A percentile compares a stretch with the other conserved stretches of the same genome.
Evolutionary conservation across 2,797 vertebrate genomes (phyloP).

Genomic region (Cichlasoma orientale): DNA sequence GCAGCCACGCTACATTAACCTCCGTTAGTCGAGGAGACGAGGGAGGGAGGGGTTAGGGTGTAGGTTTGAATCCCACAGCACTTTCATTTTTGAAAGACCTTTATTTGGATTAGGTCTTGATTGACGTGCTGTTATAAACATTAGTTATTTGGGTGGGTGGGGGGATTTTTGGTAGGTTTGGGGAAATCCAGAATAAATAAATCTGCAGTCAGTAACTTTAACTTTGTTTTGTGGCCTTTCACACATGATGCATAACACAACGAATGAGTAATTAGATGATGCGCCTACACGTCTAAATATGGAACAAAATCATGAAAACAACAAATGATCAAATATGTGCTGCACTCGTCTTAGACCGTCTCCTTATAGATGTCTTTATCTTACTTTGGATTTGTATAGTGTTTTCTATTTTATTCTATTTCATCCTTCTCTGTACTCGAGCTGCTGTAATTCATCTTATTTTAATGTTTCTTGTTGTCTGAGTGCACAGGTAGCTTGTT

Average conservation of each 20-base stretch:
- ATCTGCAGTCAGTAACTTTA: not conserved
- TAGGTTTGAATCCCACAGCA: not conserved
- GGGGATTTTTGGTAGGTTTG: not conserved
- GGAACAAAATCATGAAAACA: too few species aligned
- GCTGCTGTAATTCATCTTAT: too few species aligned
- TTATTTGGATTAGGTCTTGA: not conserved
- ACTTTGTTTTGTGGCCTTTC: not conserved
- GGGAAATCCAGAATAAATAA: not conserved
- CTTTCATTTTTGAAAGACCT: not conserved
- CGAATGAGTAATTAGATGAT: not conserved
- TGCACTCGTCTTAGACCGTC: not conserved
- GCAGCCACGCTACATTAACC: constrained; percentile 41
- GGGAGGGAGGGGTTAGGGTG: not conserved
- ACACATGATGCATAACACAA: not conserved
- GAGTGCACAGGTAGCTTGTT: not conserved
- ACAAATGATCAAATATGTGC: not conserved
- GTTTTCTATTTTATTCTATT: too few species aligned
- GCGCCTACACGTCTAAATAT: not conserved
- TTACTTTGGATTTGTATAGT: not conserved
- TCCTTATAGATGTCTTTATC: rapidly evolving
- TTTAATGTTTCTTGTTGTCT: not conserved
- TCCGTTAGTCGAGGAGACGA: not conserved
- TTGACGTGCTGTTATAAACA: not conserved
- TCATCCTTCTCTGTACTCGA: too few species aligned
- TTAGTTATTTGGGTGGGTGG: too few species aligned